Evolutionary conservation across 2,113 vertebrate species (phyloP), one percentile per base, ranked within the genome.

Genomic region (Pterocles burchelli): DNA sequence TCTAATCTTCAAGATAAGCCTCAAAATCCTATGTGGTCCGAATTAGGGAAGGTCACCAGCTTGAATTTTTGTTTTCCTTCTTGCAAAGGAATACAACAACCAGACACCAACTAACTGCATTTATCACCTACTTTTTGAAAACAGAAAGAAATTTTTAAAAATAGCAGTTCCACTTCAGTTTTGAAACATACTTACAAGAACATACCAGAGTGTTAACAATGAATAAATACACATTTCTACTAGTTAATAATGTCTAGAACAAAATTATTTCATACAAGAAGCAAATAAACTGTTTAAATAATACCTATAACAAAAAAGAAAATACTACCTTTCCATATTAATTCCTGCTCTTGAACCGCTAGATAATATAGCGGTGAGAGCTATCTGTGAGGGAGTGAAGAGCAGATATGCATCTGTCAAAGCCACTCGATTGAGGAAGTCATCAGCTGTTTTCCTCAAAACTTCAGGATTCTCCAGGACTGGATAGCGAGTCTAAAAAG

Each of bases 401-500:
- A 99, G 98, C 71, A 99, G 98, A 10, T 98, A 99, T 0, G 98
- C 98, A 74, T 99, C 99, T 2, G 99, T 99, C 97, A 99, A 91
- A 33, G 98, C 94, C 73, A 99, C 98, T 88, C 99, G 98, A 43
- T 96, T 99, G 63, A 99, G 98, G 85, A 99, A 99, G 87, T 99
- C 99, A 92, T 99, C 99, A 2, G 99, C 98, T 65, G 97, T 97
- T 96, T 99, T 99, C 95, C 99, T 98, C 93, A 99, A 92, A 48
- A 98, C 95, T 96, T 99, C 99, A 25, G 99, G 99, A 94, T 99
- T 99, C 94, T 99, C 99, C 97, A 99, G 95, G 34, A 97, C 9
- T 5, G 98, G 98, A 91, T 98, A 99, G 52, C 99, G 98, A 20
- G 99, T 99, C 99, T 99, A 72, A 58, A 94, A 97, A 96, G 29